Evolutionary conservation across 1,140 invertebrate species (phyloP), one percentile per base, ranked within the genome.

Genomic region (Zophobas morio): DNA sequence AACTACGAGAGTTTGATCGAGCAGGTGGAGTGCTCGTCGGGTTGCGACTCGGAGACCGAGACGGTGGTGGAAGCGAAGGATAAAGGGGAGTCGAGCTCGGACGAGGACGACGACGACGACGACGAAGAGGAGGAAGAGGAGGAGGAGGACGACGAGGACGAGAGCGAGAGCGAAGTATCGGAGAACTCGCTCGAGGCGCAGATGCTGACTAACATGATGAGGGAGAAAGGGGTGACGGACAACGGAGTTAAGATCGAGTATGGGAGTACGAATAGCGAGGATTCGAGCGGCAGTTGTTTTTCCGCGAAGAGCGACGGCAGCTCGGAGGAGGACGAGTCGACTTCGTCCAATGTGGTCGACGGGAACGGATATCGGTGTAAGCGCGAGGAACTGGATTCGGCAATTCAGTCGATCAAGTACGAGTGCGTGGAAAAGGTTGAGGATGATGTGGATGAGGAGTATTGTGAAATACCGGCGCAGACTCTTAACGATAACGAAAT

Each of bases 1-100:
- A 83, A 86, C 63, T 85, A 78, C 76, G 82, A 76, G 78, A 87
- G 75, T 78, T 77, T 84, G n/a, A 85, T 85, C 47, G 84, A 85
- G 63, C 82, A 86, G 37, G 84, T 86, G 0, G 84, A 86, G 77
- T 74, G 80, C 83, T 75, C 84, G 78, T 56, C 82, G 1, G 66
- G 79, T 33, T 53, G 54, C 40, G 76, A 81, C 33, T 53, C 49
- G 3, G 74, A 53, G 20, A 39, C 4, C 34, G 40, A 56, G 5
- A 82, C 77, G 35, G 79, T 79, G 4, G 82, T 81, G 6, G 75
- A 81, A 4, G 75, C 63, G 2, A 75, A 81, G 33, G 81, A 82
- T n/a, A 74, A 77, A 20, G 46, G 76, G 20, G 74, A 83, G 49
- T 71, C 71, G 20, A 42, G 80, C 51, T 51, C 80, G 66, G 79